Evolutionary conservation across 1,140 invertebrate genomes (phyloP), one percentile per base, ranked within the genome.

Genomic region (Tenebrio molitor): DNA sequence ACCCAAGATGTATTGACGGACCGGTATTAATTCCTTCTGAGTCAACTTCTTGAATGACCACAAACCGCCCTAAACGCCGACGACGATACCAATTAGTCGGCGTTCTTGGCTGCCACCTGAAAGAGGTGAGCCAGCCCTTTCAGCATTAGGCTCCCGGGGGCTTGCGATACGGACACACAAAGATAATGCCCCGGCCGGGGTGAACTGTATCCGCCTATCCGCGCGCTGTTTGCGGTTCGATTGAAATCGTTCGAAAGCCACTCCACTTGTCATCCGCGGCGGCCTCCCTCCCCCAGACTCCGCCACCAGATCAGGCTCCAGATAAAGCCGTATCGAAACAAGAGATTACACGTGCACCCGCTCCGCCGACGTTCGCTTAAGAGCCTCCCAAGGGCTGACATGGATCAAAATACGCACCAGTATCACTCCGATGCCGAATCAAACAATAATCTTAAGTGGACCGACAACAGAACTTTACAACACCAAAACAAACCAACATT

Each of bases 1-100:
- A 78, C 73, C 72, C 76, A 76, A 76, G 78, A 79, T 78, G 75
- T 76, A 81, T 81, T 78, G 76, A 80, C 73, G 63, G 44, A 64
- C 65, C 70, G 70, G 41, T 71, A 74, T 74, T 81, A 81, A 80
- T 78, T 74, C 78, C 71, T 76, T 74, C 74, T 77, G 77, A 78
- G 73, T 78, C 77, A 79, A 68, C 64, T 79, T 77, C 68, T 72
- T 78, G 67, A 78, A 74, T 79, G 75, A 78, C 78, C 78, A 73
- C 76, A 73, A n/a, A 19, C 65, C 14, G 36, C 34, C 46, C 50
- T 66, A 64, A 12, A 71, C 29, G 46, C 12, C 46, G 42, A 74
- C 68, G 53, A 62, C 72, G 46, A 53, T 76, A 67, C 71, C 74
- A 75, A 75, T 73, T 71, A 73, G 62, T 29, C n/a, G 14, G 25